Base-by-base conservation (phyloP, 2,113 vertebrate genomes). In the Heteronetta atricapilla region DNA sequence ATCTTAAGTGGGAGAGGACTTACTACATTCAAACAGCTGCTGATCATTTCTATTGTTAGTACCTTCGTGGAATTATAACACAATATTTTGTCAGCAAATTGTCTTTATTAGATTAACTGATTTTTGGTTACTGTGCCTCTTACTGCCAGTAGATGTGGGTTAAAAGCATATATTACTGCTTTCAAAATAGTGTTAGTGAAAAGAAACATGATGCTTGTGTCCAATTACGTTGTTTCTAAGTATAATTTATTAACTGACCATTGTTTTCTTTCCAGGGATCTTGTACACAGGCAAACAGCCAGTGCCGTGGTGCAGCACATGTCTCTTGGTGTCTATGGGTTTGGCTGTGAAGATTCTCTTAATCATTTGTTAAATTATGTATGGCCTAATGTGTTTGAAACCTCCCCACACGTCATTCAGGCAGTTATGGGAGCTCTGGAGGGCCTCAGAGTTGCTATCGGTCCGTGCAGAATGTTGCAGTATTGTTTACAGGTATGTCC, bases 221-320 rank as follows among this genome's bases (percentile, higher is more conserved):
- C 8, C n/a, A n/a, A 0, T 58, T 6, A 6, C 2, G 13, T 63
- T 73, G 52, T 19, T 69, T 82, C 2, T 26, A 12, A 81, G 10
- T 46, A 4, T 20, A 6, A 14, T n/a, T 58, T 33, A 59, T 63
- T 52, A 89, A 92, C 6, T 12, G 22, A 20, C 42, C 18, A 0
- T 11, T 17, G 16, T 86, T 80, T 34, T 63, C 50, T 46, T 93
- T 93, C 23, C 97, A 99, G 99, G 95, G 99, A 99, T 95, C 98
- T 99, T 80, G 99, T 99, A 31, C 99, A 99, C 97, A 98, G 99
- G 70, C 99, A 99, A 95, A 99, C 99, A 0, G 99, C 99, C 75
- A 99, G 99, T 46, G 99, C 99, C 0, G 99, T 99, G 82, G 99
- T 99, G n/a, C 99, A 99, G 10, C 99, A 99, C 90, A 99, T 99